phyloP scores from a whole-genome alignment of 2,888 invertebrate species.

The Poecilobothrus nobilitatus region DNA sequence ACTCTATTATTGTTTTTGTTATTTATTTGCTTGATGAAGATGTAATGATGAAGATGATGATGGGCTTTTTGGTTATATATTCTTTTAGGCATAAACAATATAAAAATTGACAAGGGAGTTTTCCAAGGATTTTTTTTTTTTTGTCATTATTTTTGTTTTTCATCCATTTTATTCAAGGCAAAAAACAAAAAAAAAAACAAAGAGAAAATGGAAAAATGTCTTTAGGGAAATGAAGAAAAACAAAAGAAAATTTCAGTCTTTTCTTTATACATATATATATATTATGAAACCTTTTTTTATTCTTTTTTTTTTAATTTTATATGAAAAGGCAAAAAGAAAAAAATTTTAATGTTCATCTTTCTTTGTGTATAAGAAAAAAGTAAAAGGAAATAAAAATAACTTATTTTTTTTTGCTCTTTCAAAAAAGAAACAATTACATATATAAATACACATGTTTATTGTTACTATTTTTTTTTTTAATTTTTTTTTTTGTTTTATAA shows the following conservation, averaged over 20 bases:
- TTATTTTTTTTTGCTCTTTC: too few species aligned
- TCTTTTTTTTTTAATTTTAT: background rate
- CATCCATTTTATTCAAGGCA: too few species aligned
- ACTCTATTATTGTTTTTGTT: too few species aligned
- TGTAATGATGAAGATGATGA: too few species aligned
- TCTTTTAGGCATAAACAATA: background rate
- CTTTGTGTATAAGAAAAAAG: background rate
- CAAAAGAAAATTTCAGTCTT: background rate
- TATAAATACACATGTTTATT: too few species aligned
- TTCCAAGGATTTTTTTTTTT: too few species aligned
- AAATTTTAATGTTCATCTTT: background rate
- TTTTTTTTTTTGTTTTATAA: too few species aligned
- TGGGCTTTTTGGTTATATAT: too few species aligned
- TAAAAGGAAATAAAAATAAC: background rate
- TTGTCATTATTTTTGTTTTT: too few species aligned
- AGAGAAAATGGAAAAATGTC: background rate
- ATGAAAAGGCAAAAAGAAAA: background rate
- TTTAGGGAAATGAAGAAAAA: conserved; percentile 6
- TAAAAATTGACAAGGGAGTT: conserved; percentile 3
- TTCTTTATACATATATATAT: background rate
- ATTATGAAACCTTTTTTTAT: background rate
- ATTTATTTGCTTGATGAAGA: too few species aligned
- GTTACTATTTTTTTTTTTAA: too few species aligned
- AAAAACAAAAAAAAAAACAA: background rate
- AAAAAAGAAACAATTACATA: background rate